Conservation (phyloP, 2,113 vertebrate species). For the Motacilla tschutschensis region DNA sequence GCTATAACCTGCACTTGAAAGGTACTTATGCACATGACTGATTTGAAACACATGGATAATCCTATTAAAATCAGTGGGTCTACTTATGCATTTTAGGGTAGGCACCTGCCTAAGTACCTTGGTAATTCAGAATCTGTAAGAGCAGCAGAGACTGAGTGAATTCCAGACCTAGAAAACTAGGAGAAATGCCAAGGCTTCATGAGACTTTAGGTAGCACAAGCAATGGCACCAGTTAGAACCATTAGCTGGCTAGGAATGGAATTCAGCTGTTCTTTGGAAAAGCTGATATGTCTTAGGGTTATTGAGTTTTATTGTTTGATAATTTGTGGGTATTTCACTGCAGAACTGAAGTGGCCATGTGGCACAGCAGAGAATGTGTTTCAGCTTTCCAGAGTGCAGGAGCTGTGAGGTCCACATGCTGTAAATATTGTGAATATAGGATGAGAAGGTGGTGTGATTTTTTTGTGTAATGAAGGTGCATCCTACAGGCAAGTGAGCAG, state of each 20-base stretch:
- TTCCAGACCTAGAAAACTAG: slow-evolving; percentile 19
- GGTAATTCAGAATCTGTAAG: not conserved
- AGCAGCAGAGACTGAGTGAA: not conserved
- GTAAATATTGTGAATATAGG: not conserved
- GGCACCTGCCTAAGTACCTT: slow-evolving; percentile 23
- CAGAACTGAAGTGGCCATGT: not conserved
- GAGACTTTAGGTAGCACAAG: not conserved
- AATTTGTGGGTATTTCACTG: not conserved
- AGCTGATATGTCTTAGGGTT: not conserved
- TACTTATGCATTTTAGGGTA: slow-evolving; percentile 1
- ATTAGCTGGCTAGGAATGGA: slow-evolving; percentile 33
- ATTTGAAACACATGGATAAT: not conserved
- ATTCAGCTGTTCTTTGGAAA: slow-evolving; percentile 42
- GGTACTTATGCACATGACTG: not conserved
- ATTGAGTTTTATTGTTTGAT: not conserved
- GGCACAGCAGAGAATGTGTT: not conserved
- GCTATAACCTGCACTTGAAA: not conserved
- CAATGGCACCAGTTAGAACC: slow-evolving; percentile 26
- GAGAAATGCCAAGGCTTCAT: slow-evolving; percentile 10
- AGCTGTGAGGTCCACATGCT: not conserved
- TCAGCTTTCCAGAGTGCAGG: not conserved
- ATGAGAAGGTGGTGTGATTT: not conserved
- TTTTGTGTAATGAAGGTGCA: not conserved
- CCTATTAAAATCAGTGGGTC: not conserved
- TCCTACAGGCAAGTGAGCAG: not conserved